phyloP scores from a whole-genome alignment of 2,113 vertebrate species.

The Parus major region DNA sequence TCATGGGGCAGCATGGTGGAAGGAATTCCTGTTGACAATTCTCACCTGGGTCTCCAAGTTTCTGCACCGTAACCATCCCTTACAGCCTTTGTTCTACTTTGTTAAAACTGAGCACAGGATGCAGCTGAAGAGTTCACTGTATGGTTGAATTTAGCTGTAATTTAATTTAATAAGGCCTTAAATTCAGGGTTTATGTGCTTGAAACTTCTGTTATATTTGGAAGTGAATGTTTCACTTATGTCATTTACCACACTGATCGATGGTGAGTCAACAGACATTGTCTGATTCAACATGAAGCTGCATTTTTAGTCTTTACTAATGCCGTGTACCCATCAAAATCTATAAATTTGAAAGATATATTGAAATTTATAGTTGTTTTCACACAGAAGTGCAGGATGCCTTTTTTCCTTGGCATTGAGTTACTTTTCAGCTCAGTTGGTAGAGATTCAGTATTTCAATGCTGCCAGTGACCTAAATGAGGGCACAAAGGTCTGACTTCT shows the following conservation, averaged over 20 bases:
- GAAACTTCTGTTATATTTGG: neutral
- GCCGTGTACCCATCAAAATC: neutral
- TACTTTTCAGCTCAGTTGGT: neutral
- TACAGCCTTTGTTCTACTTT: accelerated
- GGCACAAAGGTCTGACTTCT: neutral
- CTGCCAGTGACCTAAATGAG: neutral
- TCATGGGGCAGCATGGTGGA: neutral
- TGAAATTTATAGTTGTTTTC: neutral
- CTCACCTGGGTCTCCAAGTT: neutral
- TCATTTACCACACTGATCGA: neutral
- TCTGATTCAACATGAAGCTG: neutral
- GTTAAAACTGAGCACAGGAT: neutral
- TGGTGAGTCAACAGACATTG: neutral
- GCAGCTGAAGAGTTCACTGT: neutral
- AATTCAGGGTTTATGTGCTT: neutral
- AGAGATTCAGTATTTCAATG: neutral
- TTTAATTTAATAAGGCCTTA: neutral
- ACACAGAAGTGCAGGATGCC: neutral
- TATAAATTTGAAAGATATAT: neutral
- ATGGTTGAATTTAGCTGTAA: neutral
- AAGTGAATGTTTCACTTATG: neutral
- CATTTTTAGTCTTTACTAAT: neutral
- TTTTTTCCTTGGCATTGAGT: neutral
- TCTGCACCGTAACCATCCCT: neutral
- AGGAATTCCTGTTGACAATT: neutral